A percentile compares a stretch with the other conserved stretches of the same genome.
Conservation (phyloP, 2,888 invertebrate species). For the Zootermopsis nevadensis region DNA sequence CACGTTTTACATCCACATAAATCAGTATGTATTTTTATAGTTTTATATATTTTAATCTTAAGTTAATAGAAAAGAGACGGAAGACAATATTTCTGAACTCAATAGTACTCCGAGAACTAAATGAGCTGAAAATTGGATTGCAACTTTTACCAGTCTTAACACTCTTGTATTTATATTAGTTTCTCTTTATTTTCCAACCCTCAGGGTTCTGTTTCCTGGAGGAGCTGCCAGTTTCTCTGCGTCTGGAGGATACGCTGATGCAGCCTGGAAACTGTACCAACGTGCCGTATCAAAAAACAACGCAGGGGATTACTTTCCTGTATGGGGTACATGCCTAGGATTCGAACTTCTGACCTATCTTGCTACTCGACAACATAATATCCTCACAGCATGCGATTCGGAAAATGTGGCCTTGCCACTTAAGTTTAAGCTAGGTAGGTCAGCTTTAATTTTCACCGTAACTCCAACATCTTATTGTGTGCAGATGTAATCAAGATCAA, state of each 20-base stretch:
- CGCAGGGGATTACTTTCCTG: constrained; percentile 80
- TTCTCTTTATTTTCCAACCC: not conserved
- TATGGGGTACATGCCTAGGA: constrained; percentile 91
- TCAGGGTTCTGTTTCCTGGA: constrained; percentile 84
- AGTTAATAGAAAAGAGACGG: no score
- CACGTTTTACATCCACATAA: no score
- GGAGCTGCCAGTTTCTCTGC: constrained; percentile 80
- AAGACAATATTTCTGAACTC: no score
- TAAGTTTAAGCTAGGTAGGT: constrained; percentile 72
- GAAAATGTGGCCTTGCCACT: constrained; percentile 71
- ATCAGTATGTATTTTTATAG: no score
- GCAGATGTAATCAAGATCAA: no score
- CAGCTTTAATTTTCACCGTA: not conserved
- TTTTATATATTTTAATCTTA: no score
- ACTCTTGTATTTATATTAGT: no score
- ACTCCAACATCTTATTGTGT: no score
- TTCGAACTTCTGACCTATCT: constrained; percentile 82
- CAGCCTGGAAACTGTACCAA: constrained; percentile 73
- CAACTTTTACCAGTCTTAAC: no score
- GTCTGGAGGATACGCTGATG: constrained; percentile 78
- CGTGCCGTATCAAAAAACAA: constrained; percentile 76
- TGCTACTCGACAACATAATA: constrained; percentile 68
- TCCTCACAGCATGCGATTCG: constrained; percentile 72
- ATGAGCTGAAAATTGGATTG: no score
- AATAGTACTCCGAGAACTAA: no score